A percentile compares a stretch with the other conserved stretches of the same genome.
Evolutionary conservation across 1,140 invertebrate genomes (phyloP).

Genomic region (Monomorium pharaonis): DNA sequence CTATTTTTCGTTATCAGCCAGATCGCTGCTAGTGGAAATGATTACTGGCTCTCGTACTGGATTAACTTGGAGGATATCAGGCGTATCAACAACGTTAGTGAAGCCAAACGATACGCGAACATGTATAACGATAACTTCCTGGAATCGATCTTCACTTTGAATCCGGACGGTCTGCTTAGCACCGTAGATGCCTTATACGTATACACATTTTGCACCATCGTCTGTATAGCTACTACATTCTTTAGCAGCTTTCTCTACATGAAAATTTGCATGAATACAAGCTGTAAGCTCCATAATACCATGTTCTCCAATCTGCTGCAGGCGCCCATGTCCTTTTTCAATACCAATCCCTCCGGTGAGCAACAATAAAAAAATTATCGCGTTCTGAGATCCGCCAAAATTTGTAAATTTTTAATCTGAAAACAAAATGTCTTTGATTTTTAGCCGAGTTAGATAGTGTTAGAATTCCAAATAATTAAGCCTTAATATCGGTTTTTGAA

Average conservation of each 20-base stretch:
- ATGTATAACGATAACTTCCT: conserved; percentile 59
- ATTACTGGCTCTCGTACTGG: conserved; percentile 94
- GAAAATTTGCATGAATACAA: conserved; percentile 92
- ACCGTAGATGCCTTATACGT: conserved; percentile 79
- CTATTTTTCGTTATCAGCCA: conserved; percentile 89
- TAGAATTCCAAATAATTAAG: background rate
- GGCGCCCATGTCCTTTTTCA: conserved; percentile 94
- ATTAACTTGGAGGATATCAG: conserved; percentile 84
- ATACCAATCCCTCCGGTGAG: conserved; percentile 91
- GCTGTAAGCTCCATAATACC: conserved; percentile 91
- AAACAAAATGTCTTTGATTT: background rate
- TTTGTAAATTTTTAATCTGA: background rate
- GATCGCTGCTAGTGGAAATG: conserved; percentile 88
- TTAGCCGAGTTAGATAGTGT: background rate
- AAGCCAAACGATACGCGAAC: background rate
- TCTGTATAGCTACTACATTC: conserved; percentile 85
- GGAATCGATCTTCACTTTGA: conserved; percentile 60
- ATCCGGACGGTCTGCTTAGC: conserved; percentile 72
- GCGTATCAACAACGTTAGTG: background rate
- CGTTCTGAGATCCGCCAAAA: background rate
- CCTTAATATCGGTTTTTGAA: background rate
- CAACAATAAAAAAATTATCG: background rate
- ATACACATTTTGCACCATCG: conserved; percentile 79
- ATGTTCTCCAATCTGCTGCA: conserved; percentile 93
- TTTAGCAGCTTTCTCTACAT: conserved; percentile 90